Base-by-base conservation (phyloP, 64 coral and sea anemone species). In the Dendronephthya gigantea region DNA sequence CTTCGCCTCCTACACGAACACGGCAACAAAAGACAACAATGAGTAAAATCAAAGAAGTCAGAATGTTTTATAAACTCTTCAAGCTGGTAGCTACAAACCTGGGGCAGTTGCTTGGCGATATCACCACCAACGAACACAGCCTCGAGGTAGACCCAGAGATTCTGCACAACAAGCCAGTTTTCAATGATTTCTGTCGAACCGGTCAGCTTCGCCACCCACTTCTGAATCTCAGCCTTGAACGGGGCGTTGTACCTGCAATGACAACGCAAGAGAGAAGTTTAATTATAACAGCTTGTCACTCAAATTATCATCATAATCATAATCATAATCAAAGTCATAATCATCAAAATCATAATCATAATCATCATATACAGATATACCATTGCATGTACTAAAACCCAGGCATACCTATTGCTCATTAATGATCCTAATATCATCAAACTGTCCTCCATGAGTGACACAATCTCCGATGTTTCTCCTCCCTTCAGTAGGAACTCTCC, bases 181-280 rank as follows among this genome's bases (percentile, higher is more conserved):
- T 96, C 94, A 66, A 96, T 96, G 35, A 96, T 96, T 50, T 96
- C 94, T 19, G 94, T 96, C 23, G 94, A 96, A 27, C 94, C 94
- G 13, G 94, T 96, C 39, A 96, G 68, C 50, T 96, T 96, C 9
- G 94, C 94, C 16, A 96, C 89, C 94, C 94, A 96, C 83, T 96
- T 96, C 41, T 96, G 94, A 82, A 96, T 96, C 0, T 96, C 94
- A 4, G 91, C 87, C 69, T 96, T 96, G 85, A 96, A 96, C 35
- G 94, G 94, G 50, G 94, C 94, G 79, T 96, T 96, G 62, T 96
- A 96, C 40, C 94, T 96, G 48, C 9, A 91, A 36, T 33, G 68
- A 74, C 31, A 68, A 49, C 1, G 36, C 35, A 74, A 84, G 19
- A 38, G 19, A 38, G 37, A 35, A 59, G 35, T 45, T 47, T 65